phyloP scores from a whole-genome alignment of 2,888 invertebrate genomes.

The Chironomus riparius region DNA sequence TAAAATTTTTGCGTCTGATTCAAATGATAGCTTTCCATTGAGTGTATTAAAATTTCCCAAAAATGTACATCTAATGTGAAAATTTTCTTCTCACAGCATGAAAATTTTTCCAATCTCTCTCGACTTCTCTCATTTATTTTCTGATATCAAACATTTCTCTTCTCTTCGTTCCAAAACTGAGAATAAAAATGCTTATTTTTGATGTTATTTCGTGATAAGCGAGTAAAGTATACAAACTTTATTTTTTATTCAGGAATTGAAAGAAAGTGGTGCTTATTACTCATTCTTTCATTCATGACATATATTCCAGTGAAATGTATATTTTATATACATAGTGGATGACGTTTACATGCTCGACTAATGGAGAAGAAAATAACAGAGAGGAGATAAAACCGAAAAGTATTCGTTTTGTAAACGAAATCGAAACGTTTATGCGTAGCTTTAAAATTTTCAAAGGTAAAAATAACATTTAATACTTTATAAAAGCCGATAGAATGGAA shows the following conservation, averaged over 20 bases:
- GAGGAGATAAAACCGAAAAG: neutral
- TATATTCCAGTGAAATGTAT: neutral
- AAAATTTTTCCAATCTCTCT: neutral
- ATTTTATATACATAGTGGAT: neutral
- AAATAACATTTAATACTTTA: neutral
- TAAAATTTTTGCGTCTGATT: conserved; percentile 3
- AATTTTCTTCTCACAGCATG: neutral
- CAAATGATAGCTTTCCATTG: conserved; percentile 16
- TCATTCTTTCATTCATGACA: neutral
- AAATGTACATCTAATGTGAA: neutral
- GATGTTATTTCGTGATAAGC: neutral
- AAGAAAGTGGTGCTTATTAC: neutral
- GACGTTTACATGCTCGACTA: too few relatives aligned
- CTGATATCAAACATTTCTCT: neutral
- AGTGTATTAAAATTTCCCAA: conserved; percentile 8
- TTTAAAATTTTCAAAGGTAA: neutral
- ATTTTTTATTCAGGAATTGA: too few relatives aligned
- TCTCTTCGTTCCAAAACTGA: neutral
- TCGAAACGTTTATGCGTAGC: neutral
- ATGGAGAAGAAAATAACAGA: neutral
- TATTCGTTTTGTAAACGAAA: neutral
- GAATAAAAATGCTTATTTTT: neutral
- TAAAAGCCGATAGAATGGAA: neutral
- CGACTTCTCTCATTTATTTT: neutral
- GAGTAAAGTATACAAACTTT: neutral